phyloP scores from a whole-genome alignment of 2,888 invertebrate genomes.

The Cryptophagus acutangulus region DNA sequence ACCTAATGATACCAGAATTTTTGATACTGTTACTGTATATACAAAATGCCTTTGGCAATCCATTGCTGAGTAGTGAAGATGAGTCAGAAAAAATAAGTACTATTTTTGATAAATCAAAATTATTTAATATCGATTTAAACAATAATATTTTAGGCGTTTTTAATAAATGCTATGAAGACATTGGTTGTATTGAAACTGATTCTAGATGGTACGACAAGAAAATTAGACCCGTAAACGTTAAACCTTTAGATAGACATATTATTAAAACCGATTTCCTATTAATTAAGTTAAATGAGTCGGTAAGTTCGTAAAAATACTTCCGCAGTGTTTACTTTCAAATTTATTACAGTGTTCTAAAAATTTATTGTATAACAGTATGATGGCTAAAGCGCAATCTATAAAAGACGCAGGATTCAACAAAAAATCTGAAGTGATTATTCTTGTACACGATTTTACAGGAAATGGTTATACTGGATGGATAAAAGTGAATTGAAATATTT shows the following conservation, averaged over 20 bases:
- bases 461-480: slow-evolving; percentile 48
- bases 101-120: too few relatives aligned
- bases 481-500: slow-evolving; percentile 34
- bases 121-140: too few relatives aligned
- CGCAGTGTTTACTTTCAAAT: too few relatives aligned
- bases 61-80: too few relatives aligned
- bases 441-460: slow-evolving; percentile 49
- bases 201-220: slow-evolving; percentile 43
- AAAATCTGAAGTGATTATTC: slow-evolving; percentile 33
- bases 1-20: too few relatives aligned
- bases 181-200: slow-evolving; percentile 44
- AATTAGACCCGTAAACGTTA: slow-evolving; percentile 42
- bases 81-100: too few relatives aligned
- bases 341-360: slow-evolving; percentile 13
- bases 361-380: slow-evolving; percentile 20
- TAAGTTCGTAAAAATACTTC: slow-evolving; percentile 13
- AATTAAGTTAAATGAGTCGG: slow-evolving; percentile 30
- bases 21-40: too few relatives aligned
- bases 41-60: too few relatives aligned
- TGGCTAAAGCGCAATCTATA: slow-evolving; percentile 23
- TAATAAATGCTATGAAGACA: slow-evolving; percentile 41
- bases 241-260: slow-evolving; percentile 42
- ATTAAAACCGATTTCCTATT: slow-evolving; percentile 46
- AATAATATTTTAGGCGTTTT: too few relatives aligned
- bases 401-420: slow-evolving; percentile 35